Conservation (phyloP, 2,113 vertebrate species). For the Bujurquina vittata region DNA sequence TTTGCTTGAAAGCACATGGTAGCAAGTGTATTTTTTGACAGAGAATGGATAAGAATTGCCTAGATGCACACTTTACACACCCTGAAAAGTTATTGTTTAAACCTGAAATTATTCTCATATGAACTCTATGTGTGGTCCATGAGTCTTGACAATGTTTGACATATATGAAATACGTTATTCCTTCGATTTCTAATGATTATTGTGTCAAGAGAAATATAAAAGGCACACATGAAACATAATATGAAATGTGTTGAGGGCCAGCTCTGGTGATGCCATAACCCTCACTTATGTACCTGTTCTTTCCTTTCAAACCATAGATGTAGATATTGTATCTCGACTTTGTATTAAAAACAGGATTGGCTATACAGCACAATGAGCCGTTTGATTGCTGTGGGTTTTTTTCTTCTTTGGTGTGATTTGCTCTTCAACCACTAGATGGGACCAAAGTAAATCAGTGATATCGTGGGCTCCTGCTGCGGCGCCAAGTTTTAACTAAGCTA, state of each 20-base stretch:
- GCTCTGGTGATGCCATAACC: conserved; percentile 67
- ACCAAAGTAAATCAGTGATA: conserved; percentile 15
- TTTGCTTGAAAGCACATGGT: conserved; percentile 74
- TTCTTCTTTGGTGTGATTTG: conserved; percentile 17
- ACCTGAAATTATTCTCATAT: conserved; percentile 71
- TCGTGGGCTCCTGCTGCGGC: not conserved
- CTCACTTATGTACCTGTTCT: conserved; percentile 76
- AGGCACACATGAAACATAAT: conserved; percentile 59
- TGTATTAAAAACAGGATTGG: conserved; percentile 97
- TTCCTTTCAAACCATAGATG: conserved; percentile 86
- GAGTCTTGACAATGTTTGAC: conserved; percentile 76
- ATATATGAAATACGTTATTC: conserved; percentile 79
- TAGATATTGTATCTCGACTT: conserved; percentile 95
- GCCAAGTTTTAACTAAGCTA: not conserved
- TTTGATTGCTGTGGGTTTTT: conserved; percentile 22
- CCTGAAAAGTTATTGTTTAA: conserved; percentile 60
- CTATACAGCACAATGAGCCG: conserved; percentile 67
- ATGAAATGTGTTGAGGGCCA: conserved; percentile 68
- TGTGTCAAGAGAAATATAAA: conserved; percentile 74
- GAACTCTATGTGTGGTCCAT: conserved; percentile 74
- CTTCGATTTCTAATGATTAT: conserved; percentile 75
- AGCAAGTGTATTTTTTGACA: conserved; percentile 77
- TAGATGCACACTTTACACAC: conserved; percentile 51
- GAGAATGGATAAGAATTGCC: conserved; percentile 47
- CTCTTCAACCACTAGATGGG: conserved; percentile 54